Base-by-base conservation (phyloP, 2,113 vertebrate species). In the Trogon surrucura region DNA sequence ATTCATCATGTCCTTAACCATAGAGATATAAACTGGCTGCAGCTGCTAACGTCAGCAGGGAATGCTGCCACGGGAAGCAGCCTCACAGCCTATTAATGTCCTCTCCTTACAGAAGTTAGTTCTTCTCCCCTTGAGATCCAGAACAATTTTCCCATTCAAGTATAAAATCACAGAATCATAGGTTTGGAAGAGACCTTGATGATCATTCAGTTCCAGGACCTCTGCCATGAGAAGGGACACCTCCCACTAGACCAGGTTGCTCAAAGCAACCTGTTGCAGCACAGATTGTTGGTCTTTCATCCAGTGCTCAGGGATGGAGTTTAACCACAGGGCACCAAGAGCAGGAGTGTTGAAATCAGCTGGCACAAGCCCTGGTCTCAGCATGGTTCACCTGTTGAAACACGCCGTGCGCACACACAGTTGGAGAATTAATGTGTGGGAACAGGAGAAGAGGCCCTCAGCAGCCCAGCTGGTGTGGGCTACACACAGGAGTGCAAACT, bases 381-480 rank as follows among this genome's bases (percentile, higher is more conserved):
- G 30, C 36, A 16, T 2, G 4, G 21, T 13, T 91, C 41, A 25
- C 41, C 12, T 27, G 65, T 47, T 38, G 44, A 57, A 64, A 51
- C 22, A 36, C 0, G 0, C 14, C 1, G 0, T 38, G 32, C 56
- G 23, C 75, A 22, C 10, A 22, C 38, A 14, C 20, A 45, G 16
- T 4, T 6, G 10, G 8, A n/a, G n/a, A 85, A 36, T 50, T 62
- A 74, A 18, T 41, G 10, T 41, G 41, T 41, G 64, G 29, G 38
- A 79, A 45, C 1, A 0, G 32, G 6, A 13, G 19, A 44, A 12
- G 47, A 62, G 84, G 16, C 45, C 54, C 48, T 54, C 38, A 60
- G 25, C 48, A n/a, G 0, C 0, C 36, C 36, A 41, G 23, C 11
- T 27, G 47, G 13, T 7, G 6, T 29, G 7, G 79, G 19, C 6